These are phyloP conservation scores for Oscheius myriophilus DNA, from an alignment of 2,888 invertebrate species.

Conservation along the genomic window DNA sequence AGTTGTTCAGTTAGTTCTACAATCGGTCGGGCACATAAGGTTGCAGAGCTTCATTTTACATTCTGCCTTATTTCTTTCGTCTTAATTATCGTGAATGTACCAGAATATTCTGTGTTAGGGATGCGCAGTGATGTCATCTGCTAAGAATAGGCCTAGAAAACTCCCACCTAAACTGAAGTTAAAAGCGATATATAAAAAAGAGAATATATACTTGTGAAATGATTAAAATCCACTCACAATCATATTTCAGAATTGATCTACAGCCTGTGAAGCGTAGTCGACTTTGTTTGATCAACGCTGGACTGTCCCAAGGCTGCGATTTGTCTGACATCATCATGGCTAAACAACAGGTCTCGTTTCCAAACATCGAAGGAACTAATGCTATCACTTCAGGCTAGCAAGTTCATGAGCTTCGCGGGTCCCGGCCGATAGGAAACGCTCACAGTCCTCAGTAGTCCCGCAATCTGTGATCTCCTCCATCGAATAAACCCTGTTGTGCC, in stretches of 20 bases:
- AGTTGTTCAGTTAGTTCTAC: no score
- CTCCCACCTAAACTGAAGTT: no score
- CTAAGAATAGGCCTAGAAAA: no score
- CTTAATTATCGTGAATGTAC: no score
- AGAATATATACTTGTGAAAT: neutral
- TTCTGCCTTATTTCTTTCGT: no score
- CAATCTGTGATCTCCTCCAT: neutral
- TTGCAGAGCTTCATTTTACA: no score
- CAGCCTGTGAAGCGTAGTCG: conserved; percentile 50
- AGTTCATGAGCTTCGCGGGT: conserved; percentile 66
- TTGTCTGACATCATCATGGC: conserved; percentile 60
- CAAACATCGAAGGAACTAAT: neutral
- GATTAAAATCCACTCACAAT: neutral
- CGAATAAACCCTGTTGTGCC: conserved; percentile 20
- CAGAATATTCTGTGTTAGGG: no score
- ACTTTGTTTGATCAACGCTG: conserved; percentile 64
- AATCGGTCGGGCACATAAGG: no score
- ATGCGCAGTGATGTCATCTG: no score
- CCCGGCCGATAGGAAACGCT: conserved; percentile 46
- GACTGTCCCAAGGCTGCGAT: conserved; percentile 65
- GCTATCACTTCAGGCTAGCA: conserved; percentile 43
- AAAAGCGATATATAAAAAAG: no score
- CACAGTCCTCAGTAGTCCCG: neutral
- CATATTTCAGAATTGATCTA: conserved; percentile 2
- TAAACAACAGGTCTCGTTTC: conserved; percentile 49